Evolutionary conservation across 2,888 invertebrate species (phyloP).

Genomic region (Heliconius charithonia): DNA sequence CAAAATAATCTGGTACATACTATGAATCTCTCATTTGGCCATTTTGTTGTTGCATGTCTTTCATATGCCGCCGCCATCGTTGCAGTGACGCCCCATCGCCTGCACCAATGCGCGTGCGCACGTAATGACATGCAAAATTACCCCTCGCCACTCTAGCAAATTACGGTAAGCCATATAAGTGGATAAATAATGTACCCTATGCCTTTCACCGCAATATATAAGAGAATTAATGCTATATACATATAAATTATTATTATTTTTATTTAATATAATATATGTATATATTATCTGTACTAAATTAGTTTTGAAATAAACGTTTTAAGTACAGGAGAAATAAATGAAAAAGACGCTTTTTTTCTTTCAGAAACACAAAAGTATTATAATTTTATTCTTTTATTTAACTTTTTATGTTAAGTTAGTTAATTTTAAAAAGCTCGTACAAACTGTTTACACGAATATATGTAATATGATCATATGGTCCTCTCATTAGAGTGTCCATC

Average conservation of each 20-base stretch:
- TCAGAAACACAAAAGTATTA: neutral
- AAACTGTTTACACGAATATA: neutral
- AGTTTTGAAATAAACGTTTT: too few relatives aligned
- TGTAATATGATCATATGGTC: constrained; percentile 5
- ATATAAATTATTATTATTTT: neutral
- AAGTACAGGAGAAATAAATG: neutral
- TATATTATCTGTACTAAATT: neutral
- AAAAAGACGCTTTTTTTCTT: neutral
- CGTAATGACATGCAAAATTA: constrained; percentile 55
- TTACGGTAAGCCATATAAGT: constrained; percentile 45
- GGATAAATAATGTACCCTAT: constrained; percentile 26
- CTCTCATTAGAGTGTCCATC: constrained; percentile 31
- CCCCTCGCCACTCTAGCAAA: constrained; percentile 50
- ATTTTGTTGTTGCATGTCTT: constrained; percentile 37
- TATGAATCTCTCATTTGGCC: constrained; percentile 3
- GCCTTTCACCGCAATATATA: constrained; percentile 22
- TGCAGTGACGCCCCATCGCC: constrained; percentile 50
- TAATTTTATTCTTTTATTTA: neutral
- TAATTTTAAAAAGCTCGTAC: neutral
- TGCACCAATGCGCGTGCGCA: constrained; percentile 55
- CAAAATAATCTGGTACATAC: neutral
- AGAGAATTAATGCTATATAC: neutral
- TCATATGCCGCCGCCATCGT: constrained; percentile 50
- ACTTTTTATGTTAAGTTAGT: neutral
- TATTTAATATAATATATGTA: neutral